A percentile compares a stretch with the other conserved stretches of the same genome.
phyloP scores from a whole-genome alignment of 35 echinoderm and acorn worm species.

The Apostichopus japonicus region DNA sequence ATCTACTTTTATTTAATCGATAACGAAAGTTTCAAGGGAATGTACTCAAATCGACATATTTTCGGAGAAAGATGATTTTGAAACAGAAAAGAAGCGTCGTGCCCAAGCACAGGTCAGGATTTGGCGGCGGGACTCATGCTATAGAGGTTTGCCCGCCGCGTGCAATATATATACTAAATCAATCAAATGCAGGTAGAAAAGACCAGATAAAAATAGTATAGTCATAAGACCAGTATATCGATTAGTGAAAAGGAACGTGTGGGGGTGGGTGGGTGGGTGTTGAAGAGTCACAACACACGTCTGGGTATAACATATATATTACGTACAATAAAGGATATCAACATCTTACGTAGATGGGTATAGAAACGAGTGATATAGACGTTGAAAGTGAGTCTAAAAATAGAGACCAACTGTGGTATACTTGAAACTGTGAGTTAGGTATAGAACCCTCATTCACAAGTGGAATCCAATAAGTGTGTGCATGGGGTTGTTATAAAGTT shows the following conservation, averaged over 20 bases:
- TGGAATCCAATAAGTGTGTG: too few species aligned
- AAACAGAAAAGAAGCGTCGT: neutral
- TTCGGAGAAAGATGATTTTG: neutral
- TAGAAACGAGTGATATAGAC: too few species aligned
- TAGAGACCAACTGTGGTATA: too few species aligned
- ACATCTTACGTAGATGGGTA: neutral
- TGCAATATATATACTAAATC: neutral
- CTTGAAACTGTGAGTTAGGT: too few species aligned
- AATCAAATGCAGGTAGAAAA: neutral
- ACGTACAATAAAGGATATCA: neutral
- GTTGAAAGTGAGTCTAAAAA: too few species aligned
- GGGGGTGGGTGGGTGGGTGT: too few species aligned
- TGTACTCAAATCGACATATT: neutral
- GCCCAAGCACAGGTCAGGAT: neutral
- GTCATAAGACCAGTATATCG: neutral
- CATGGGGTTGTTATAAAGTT: too few species aligned
- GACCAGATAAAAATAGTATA: neutral
- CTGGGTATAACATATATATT: neutral
- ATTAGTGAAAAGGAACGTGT: neutral
- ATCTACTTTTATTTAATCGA: neutral
- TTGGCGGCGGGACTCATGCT: neutral
- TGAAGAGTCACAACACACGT: neutral
- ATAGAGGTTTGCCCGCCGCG: neutral
- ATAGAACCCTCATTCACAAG: too few species aligned
- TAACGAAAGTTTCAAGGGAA: neutral